Base-by-base conservation (phyloP, 2,888 invertebrate species). In the Drosophila pseudotalamancana region DNA sequence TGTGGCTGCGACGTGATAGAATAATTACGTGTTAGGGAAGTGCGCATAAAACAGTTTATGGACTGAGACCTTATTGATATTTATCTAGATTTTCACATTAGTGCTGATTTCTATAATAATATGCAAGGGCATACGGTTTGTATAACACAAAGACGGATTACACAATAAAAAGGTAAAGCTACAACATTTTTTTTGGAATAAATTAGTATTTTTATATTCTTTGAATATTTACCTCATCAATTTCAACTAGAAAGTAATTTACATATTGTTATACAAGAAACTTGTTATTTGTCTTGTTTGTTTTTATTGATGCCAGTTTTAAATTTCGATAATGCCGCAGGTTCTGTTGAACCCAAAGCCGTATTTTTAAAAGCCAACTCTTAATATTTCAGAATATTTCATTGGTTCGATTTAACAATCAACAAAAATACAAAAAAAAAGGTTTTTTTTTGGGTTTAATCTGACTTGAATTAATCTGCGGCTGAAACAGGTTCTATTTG, bases 21-120 rank as follows among this genome's bases (percentile, higher is more conserved):
- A 64, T 73, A 78, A 81, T 65, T 68, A 64, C 35, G 39, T 35
- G 23, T 56, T 42, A 12, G 31, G 61, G 57, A 74, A 71, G 57
- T 66, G 19, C 48, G 32, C 42, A 70, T 56, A 32, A 71, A 67
- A 60, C 23, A 32, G 46, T 39, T 64, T 55, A 37, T 39, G 55
- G 18, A 23, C 39, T 25, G 14, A 14, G 3, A 18, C 14, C 11
- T 29, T 23, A 42, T 31, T 35, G 16, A 45, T 42, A 16, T 21
- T 14, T 45, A 18, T 53, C 8, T 31, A 39, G 11, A 18, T 25
- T 23, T 56, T 34, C 18, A 21, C 29, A 16, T 29, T 21, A 3
- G 9, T 29, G 37, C 46, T 54, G 11, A 34, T 46, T 25, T 55
- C 18, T 27, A 31, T 19, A 23, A 43, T 6, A 48, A 29, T 6